A percentile compares a stretch with the other conserved stretches of the same genome.
These are phyloP conservation scores for Dendrolimus punctatus DNA, from an alignment of 1,140 invertebrate species.

Conservation along the genomic window DNA sequence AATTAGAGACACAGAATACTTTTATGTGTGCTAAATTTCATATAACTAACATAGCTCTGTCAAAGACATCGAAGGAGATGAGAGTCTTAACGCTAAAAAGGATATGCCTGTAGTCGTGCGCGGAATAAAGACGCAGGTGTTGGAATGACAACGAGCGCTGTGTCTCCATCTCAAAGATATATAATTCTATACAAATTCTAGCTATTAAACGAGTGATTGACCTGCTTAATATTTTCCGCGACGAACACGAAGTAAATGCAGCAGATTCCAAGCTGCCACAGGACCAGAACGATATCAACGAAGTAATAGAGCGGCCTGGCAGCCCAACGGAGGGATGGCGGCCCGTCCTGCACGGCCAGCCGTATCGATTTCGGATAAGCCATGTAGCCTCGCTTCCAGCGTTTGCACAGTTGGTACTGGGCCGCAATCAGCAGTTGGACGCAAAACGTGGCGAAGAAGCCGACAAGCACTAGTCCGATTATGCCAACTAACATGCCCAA, in stretches of 20 bases:
- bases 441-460: slow-evolving; percentile 84
- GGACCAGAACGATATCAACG: slow-evolving; percentile 78
- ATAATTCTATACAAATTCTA: background rate
- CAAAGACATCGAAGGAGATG: too few relatives aligned
- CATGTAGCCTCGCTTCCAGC: slow-evolving; percentile 75
- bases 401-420: slow-evolving; percentile 80
- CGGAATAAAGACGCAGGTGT: too few relatives aligned
- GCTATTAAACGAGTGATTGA: slow-evolving; percentile 39
- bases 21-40: too few relatives aligned
- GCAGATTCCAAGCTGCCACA: slow-evolving; percentile 91
- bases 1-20: too few relatives aligned
- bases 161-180: background rate
- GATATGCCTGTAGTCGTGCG: too few relatives aligned
- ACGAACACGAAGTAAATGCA: slow-evolving; percentile 91
- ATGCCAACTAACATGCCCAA: slow-evolving; percentile 81
- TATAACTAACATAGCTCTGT: too few relatives aligned
- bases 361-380: slow-evolving; percentile 76
- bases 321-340: slow-evolving; percentile 56
- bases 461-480: slow-evolving; percentile 78
- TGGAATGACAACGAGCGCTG: background rate
- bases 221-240: slow-evolving; percentile 80
- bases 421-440: slow-evolving; percentile 80
- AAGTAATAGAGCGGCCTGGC: slow-evolving; percentile 63
- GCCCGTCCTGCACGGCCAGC: slow-evolving; percentile 75
- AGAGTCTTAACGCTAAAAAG: too few relatives aligned